Conservation (phyloP, 2,113 vertebrate genomes). For the Capricornis sumatraensis region DNA sequence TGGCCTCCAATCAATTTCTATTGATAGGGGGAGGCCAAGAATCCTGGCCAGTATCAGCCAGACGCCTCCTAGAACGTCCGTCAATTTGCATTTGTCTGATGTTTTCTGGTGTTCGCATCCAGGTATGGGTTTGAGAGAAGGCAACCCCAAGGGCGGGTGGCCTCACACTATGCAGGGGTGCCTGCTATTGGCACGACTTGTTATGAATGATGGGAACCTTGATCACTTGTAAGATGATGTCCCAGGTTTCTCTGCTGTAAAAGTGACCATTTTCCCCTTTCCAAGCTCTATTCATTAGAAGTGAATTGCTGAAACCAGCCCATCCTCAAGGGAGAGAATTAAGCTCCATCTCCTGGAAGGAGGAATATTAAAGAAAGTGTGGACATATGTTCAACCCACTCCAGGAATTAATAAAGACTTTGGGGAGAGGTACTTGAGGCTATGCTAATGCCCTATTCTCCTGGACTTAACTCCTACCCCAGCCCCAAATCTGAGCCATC, state of each 20-base stretch:
- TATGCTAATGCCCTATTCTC: neutral
- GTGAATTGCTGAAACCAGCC: neutral
- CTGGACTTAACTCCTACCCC: neutral
- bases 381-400: neutral
- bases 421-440: neutral
- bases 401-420: neutral
- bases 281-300: neutral
- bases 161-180: neutral
- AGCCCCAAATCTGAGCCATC: neutral
- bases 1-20: neutral
- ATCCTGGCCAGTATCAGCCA: neutral
- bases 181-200: fast-evolving
- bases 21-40: neutral
- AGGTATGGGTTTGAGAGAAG: neutral
- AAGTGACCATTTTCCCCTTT: neutral
- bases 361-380: neutral
- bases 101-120: neutral
- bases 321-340: neutral
- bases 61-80: neutral
- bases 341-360: neutral
- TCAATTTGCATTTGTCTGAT: neutral
- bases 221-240: neutral
- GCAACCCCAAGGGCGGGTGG: neutral
- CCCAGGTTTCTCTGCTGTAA: fast-evolving
- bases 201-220: too few species aligned